Conservation (phyloP, 2,113 vertebrate species). For the Alectura lathami region DNA sequence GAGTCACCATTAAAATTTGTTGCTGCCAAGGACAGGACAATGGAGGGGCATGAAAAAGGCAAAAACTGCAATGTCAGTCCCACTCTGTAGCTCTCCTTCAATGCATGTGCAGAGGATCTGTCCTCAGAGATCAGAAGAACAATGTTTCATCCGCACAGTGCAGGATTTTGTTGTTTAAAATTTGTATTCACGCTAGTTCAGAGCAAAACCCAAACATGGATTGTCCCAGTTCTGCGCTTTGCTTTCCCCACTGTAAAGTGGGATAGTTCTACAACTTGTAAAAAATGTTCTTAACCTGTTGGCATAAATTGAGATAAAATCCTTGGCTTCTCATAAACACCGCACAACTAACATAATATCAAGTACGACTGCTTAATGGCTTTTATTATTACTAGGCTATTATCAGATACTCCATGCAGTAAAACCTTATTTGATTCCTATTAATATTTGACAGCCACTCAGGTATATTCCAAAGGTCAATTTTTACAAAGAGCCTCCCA, state of each 20-base stretch:
- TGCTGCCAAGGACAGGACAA: neutral
- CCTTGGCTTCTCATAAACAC: neutral
- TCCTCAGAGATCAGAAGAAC: neutral
- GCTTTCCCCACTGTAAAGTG: neutral
- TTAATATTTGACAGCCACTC: neutral
- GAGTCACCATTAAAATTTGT: neutral
- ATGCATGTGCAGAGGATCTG: neutral
- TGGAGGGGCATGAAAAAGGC: neutral
- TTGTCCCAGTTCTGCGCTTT: neutral
- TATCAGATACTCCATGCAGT: neutral
- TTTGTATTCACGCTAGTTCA: neutral
- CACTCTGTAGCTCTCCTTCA: neutral
- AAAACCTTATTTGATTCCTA: neutral
- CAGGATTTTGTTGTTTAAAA: neutral
- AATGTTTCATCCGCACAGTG: neutral
- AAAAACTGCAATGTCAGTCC: neutral
- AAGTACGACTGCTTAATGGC: neutral
- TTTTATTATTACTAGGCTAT: neutral
- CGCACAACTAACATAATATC: rapidly evolving
- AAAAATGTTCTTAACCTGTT: neutral
- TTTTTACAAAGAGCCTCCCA: neutral
- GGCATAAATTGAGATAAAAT: neutral
- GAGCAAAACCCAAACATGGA: neutral
- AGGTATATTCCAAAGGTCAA: neutral
- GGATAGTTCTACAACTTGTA: neutral